Percentiles rank a stretch among this genome's conserved stretches.
Conservation (phyloP, 2,113 vertebrate species). For the Amphiprion percula region DNA sequence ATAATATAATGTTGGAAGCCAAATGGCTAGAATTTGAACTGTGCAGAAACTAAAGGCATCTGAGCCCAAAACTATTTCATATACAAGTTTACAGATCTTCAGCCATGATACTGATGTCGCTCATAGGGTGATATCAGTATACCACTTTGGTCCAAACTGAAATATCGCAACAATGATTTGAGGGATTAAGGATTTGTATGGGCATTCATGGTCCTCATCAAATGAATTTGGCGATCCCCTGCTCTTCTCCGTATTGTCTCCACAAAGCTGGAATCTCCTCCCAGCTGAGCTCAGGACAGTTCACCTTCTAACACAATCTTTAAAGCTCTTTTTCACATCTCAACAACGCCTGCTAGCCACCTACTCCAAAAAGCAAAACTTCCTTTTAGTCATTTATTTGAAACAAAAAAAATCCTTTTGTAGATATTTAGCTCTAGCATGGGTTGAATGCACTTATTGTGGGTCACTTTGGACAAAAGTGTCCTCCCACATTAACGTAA, state of each 20-base stretch:
- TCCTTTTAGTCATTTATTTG: neutral
- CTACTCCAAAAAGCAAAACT: no score
- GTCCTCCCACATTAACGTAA: neutral
- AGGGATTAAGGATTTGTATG: neutral
- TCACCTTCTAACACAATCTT: no score
- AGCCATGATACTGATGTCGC: neutral
- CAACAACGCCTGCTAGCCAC: no score
- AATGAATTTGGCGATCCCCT: no score
- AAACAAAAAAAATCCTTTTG: neutral
- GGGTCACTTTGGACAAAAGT: neutral
- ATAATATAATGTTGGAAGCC: neutral
- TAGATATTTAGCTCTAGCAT: neutral
- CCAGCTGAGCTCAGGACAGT: no score
- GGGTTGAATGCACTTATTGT: neutral
- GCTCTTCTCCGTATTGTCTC: no score
- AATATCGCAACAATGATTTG: neutral
- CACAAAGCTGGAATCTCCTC: no score
- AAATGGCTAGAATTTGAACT: conserved; percentile 7
- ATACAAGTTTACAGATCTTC: neutral
- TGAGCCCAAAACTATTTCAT: neutral
- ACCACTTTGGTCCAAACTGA: neutral
- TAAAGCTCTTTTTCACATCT: no score
- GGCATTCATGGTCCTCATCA: no score
- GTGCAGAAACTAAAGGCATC: neutral
- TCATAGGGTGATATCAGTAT: neutral